These are phyloP conservation scores for Zeus faber DNA, from an alignment of 2,113 vertebrate genomes.

Conservation along the genomic window DNA sequence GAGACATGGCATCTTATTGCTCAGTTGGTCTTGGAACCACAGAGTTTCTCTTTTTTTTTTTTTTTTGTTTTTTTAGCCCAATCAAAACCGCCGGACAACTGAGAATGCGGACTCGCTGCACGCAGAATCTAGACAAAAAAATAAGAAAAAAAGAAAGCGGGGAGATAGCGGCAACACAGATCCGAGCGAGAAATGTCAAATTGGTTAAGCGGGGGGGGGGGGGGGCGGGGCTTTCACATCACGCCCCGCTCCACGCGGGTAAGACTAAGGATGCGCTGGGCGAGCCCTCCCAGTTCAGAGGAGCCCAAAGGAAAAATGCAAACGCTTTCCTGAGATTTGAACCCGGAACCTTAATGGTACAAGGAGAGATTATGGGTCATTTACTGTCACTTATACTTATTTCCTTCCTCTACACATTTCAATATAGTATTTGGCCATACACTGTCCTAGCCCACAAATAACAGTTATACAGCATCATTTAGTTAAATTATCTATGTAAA, in stretches of 20 bases:
- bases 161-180: neutral
- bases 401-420: constrained; percentile 47
- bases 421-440: constrained; percentile 21
- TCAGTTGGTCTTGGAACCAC: constrained; percentile 48
- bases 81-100: constrained; percentile 14
- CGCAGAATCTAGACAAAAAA: neutral
- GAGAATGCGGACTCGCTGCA: neutral
- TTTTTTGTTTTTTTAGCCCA: constrained; percentile 22
- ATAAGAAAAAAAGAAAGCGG: neutral
- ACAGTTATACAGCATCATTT: constrained; percentile 64
- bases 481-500: constrained; percentile 56
- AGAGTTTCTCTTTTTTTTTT: constrained; percentile 12
- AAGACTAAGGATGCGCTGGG: neutral
- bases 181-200: too few species aligned
- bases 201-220: too few species aligned
- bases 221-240: constrained; percentile 16
- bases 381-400: constrained; percentile 53
- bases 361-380: constrained; percentile 59
- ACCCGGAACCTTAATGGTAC: constrained; percentile 88
- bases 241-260: constrained; percentile 13
- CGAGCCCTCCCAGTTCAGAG: constrained; percentile 10
- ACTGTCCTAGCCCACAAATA: constrained; percentile 46
- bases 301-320: constrained; percentile 68
- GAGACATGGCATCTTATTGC: constrained; percentile 57
- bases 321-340: constrained; percentile 92